Evolutionary conservation across 92 coral and sea anemone genomes (phyloP).

Genomic region (Heliopora coerulea): DNA sequence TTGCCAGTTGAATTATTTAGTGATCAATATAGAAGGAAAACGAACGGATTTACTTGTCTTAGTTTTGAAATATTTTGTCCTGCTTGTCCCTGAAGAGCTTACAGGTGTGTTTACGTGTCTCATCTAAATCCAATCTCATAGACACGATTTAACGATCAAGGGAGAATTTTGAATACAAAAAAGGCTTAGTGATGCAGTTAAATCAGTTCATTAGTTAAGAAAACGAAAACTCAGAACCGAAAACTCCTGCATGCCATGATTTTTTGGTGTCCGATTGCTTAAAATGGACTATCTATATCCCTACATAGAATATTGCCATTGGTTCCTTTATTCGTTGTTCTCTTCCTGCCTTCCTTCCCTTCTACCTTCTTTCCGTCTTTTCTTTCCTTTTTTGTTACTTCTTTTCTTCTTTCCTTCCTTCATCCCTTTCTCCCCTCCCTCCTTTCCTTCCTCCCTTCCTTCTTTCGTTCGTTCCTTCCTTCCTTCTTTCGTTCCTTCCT

Average conservation of each 20-base stretch:
- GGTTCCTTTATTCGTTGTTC: too few relatives aligned
- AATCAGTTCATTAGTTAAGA: too few relatives aligned
- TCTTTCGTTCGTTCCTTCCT: neutral
- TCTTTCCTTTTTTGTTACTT: too few relatives aligned
- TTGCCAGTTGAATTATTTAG: constrained; percentile 39
- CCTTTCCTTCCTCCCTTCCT: neutral
- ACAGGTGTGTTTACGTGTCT: neutral
- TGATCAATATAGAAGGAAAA: constrained; percentile 17
- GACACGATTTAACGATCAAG: too few relatives aligned
- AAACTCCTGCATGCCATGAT: too few relatives aligned
- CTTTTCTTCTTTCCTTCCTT: neutral
- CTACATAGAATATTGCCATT: too few relatives aligned
- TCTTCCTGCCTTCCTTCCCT: neutral
- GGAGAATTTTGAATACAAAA: too few relatives aligned
- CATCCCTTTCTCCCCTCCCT: neutral
- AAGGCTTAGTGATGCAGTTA: too few relatives aligned
- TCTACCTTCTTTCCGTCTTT: too few relatives aligned
- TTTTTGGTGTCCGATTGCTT: too few relatives aligned
- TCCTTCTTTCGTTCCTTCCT: neutral
- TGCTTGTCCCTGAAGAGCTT: neutral
- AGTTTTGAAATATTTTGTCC: neutral
- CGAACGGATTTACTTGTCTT: constrained; percentile 25
- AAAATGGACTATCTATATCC: too few relatives aligned
- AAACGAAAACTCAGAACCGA: too few relatives aligned
- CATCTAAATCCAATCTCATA: neutral